A percentile compares a stretch with the other conserved stretches of the same genome.
These are phyloP conservation scores for Triplophysa rosa DNA, from an alignment of 2,113 vertebrate genomes.

Conservation along the genomic window DNA sequence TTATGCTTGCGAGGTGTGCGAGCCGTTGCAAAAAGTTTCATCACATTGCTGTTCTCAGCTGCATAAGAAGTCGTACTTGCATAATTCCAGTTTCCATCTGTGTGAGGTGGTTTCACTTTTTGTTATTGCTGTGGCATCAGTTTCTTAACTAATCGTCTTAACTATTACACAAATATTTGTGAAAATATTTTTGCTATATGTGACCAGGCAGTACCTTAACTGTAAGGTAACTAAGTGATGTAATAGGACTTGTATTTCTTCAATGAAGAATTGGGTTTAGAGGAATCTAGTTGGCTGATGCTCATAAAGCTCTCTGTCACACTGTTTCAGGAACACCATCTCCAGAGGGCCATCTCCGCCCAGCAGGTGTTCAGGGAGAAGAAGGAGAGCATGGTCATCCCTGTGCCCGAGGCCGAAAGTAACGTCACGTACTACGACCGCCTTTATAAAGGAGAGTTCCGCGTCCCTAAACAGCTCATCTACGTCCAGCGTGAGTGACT, in stretches of 20 bases:
- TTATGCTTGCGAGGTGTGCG: not conserved
- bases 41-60: constrained; percentile 31
- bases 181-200: not conserved
- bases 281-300: not conserved
- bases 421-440: constrained; percentile 91
- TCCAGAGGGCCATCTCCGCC: constrained; percentile 92
- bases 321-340: constrained; percentile 86
- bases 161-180: not conserved
- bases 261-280: not conserved
- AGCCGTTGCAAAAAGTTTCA: constrained; percentile 38
- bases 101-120: constrained; percentile 9
- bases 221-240: too few relatives aligned
- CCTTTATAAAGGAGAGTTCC: constrained; percentile 89
- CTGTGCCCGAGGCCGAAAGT: constrained; percentile 89
- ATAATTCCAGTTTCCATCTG: not conserved
- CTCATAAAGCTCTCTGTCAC: not conserved
- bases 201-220: too few relatives aligned
- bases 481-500: constrained; percentile 89
- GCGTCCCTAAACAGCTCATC: constrained; percentile 92
- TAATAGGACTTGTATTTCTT: not conserved
- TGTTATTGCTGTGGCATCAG: constrained; percentile 6
- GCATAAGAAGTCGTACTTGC: not conserved
- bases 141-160: not conserved
- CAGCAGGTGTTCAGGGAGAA: constrained; percentile 94
- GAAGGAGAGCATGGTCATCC: constrained; percentile 95